Base-by-base conservation (phyloP, 2,113 vertebrate genomes). In the Rhinopithecus roxellana region DNA sequence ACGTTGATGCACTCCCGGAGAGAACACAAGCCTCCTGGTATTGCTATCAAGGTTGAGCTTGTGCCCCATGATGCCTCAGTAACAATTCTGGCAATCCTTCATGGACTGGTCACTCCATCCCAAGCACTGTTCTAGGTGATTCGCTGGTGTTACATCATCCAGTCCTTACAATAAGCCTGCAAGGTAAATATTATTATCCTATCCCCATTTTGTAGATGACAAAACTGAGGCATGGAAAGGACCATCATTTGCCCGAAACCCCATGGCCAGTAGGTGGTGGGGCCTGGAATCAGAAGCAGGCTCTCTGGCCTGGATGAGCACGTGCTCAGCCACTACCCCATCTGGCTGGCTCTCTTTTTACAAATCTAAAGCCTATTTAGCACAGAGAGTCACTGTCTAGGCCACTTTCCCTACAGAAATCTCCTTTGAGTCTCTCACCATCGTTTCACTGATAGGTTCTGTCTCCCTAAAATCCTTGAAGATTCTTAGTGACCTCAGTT, bases 11-110 rank as follows among this genome's bases (percentile, higher is more conserved):
- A 18, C n/a, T 75, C 43, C 10, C 27, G 11, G 20, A 23, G 57
- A 79, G 74, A 77, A 83, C 9, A 17, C 0, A 0, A 77, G 38
- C n/a, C 70, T 59, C 57, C 14, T 0, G 22, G 18, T 3, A 4
- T 55, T 23, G 5, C 48, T 45, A 0, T 57, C 30, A 6, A 18
- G 18, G 70, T 11, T 59, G 52, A 67, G 8, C 45, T 67, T n/a
- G 12, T 5, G 0, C 5, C 40, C 82, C 6, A 1, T n/a, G 22
- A 2, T 27, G 40, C 12, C 23, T 81, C 93, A 32, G 1, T 38
- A 14, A 27, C 40, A 70, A 14, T 84, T 23, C 32, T 40, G 32
- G 27, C 22, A 20, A 48, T 13, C 38, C 57, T 64, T 77, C 13
- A 43, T 40, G 1, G 0, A 8, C 43, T 50, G 2, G 57, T 67